These are phyloP conservation scores for Sebastes minor DNA, from an alignment of 2,797 vertebrate genomes.

Conservation along the genomic window DNA sequence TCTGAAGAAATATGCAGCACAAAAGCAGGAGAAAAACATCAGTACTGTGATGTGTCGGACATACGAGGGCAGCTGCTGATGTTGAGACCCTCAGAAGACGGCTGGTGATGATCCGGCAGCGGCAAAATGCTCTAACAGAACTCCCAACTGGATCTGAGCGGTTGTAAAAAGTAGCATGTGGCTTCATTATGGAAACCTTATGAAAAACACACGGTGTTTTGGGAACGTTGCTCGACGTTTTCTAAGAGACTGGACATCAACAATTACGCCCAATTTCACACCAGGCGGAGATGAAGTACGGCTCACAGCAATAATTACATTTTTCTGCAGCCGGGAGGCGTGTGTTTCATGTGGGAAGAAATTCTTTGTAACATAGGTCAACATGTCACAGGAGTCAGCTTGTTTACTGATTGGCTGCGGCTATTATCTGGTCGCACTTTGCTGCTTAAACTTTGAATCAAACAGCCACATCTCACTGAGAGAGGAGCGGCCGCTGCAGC, in stretches of 20 bases:
- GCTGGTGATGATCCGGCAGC: background rate
- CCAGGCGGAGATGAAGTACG: too few species aligned
- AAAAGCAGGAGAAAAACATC: background rate
- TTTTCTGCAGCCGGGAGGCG: too few species aligned
- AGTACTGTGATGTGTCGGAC: background rate
- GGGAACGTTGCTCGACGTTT: background rate
- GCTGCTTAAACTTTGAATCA: too few species aligned
- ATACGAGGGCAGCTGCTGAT: background rate
- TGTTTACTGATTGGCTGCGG: too few species aligned
- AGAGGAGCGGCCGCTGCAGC: too few species aligned
- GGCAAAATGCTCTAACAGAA: background rate
- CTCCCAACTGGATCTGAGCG: conserved; percentile 1
- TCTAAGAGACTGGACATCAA: background rate
- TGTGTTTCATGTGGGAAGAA: too few species aligned
- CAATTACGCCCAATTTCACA: background rate
- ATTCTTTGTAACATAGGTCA: too few species aligned
- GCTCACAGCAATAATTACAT: too few species aligned
- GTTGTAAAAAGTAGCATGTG: conserved; percentile 14
- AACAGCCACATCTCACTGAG: too few species aligned
- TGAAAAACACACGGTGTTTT: background rate
- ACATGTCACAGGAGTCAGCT: too few species aligned
- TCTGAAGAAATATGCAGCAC: background rate
- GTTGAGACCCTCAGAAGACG: background rate
- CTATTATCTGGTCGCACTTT: too few species aligned
- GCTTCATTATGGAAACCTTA: background rate